Evolutionary conservation across 2,113 vertebrate genomes (phyloP).

Genomic region (Desmodus rotundus): DNA sequence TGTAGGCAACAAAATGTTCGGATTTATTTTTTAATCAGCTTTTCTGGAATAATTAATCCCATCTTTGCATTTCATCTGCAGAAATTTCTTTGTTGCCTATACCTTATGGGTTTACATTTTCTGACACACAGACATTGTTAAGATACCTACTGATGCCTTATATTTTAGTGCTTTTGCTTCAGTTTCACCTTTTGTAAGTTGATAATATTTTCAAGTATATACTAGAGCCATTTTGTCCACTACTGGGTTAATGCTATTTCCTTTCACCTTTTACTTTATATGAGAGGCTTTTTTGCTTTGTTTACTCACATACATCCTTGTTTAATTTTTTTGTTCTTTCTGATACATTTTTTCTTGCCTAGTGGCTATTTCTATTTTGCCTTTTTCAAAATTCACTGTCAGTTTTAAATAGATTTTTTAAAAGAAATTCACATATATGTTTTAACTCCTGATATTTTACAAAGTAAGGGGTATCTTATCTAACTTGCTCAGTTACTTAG

Average conservation of each 20-base stretch:
- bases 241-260: neutral
- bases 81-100: neutral
- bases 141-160: neutral
- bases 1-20: neutral
- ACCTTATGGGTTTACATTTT: neutral
- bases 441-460: neutral
- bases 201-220: neutral
- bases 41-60: neutral
- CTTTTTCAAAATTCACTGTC: neutral
- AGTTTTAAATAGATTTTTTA: neutral
- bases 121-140: neutral
- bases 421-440: neutral
- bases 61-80: constrained; percentile 18
- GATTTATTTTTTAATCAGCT: constrained; percentile 16
- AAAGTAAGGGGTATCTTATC: neutral
- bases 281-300: neutral
- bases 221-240: neutral
- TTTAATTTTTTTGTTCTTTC: neutral
- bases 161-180: neutral
- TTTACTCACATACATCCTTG: neutral
- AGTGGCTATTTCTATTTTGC: neutral
- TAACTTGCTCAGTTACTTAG: neutral
- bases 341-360: neutral
- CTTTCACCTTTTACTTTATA: neutral
- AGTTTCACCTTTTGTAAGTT: constrained; percentile 1